Conservation (phyloP, 2,113 vertebrate genomes). For the Nothocercus julius region DNA sequence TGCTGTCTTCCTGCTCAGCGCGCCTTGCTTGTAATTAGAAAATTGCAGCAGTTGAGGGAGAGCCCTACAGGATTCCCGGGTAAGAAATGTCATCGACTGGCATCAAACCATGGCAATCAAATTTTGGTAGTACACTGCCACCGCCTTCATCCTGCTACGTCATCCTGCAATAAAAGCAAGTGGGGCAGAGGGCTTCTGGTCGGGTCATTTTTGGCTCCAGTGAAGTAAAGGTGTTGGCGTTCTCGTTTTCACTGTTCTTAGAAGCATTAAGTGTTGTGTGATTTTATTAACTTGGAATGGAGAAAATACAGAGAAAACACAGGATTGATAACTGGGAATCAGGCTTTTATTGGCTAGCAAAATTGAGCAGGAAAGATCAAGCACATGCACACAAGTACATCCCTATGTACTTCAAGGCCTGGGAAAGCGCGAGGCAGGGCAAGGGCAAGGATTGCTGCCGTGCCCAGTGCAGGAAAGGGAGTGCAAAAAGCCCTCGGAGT, state of each 20-base stretch:
- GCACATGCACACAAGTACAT: constrained; percentile 14
- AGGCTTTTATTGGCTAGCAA: constrained; percentile 39
- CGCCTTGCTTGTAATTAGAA: background rate
- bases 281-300: constrained; percentile 31
- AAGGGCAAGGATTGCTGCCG: constrained; percentile 14
- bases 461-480: constrained; percentile 27
- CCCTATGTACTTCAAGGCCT: constrained; percentile 19
- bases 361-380: background rate
- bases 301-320: constrained; percentile 42
- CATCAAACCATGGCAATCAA: background rate
- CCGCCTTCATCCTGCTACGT: background rate
- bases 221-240: background rate
- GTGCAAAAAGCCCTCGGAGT: constrained; percentile 47
- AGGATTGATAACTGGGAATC: constrained; percentile 38
- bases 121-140: background rate
- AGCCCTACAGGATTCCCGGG: background rate
- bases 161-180: background rate
- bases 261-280: background rate
- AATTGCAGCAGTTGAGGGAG: background rate
- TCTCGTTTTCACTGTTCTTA: constrained; percentile 11
- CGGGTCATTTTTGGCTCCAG: background rate
- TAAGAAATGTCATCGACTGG: background rate
- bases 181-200: background rate
- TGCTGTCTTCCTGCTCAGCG: background rate
- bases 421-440: constrained; percentile 50